Percentiles rank a stretch among this genome's conserved stretches.
These are phyloP conservation scores for Zaprionus ghesquierei DNA, from an alignment of 1,140 invertebrate species.

Conservation along the genomic window DNA sequence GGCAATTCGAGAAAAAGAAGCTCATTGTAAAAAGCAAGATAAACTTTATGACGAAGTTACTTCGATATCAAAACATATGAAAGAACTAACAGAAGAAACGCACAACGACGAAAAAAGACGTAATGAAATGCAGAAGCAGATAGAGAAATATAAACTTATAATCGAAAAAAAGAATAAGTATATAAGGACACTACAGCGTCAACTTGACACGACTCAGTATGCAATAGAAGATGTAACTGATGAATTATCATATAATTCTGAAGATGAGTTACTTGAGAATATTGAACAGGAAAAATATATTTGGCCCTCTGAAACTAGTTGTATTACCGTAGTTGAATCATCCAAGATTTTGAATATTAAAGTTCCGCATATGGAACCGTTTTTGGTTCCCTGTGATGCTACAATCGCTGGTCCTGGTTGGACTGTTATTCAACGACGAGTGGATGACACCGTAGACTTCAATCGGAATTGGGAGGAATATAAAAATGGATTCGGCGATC, in stretches of 20 bases:
- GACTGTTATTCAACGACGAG: conserved; percentile 23
- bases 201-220: background rate
- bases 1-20: conserved; percentile 1
- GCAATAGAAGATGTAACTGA: background rate
- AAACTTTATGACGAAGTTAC: conserved; percentile 2
- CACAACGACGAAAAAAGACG: background rate
- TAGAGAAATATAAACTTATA: background rate
- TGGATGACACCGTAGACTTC: conserved; percentile 9
- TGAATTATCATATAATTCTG: background rate
- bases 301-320: conserved; percentile 10
- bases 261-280: background rate
- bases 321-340: background rate
- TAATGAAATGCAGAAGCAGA: conserved; percentile 1
- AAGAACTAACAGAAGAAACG: background rate
- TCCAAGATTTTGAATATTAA: conserved; percentile 22
- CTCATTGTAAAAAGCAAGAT: background rate
- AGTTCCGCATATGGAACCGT: conserved; percentile 16
- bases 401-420: conserved; percentile 20
- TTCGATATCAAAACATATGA: background rate
- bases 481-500: conserved; percentile 22
- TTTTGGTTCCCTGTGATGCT: conserved; percentile 18
- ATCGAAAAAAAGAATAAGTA: conserved; percentile 21
- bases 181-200: conserved; percentile 1
- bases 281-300: background rate
- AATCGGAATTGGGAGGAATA: conserved; percentile 27